A percentile compares a stretch with the other conserved stretches of the same genome.
phyloP scores from a whole-genome alignment of 92 coral and sea anemone genomes.

The Phenganax subtilis region DNA sequence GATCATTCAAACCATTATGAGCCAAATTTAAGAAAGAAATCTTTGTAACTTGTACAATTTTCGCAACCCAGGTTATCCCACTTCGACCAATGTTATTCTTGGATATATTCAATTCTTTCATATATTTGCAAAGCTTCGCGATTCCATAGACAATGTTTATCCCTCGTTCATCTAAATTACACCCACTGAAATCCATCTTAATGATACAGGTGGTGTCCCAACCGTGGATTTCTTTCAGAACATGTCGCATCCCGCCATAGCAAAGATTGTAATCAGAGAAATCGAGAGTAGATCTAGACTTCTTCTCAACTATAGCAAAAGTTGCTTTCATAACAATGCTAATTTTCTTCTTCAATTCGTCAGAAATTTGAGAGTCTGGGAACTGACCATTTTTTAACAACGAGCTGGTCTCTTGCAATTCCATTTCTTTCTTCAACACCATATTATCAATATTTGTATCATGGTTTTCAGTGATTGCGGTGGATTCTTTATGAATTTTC shows the following conservation, averaged over 20 bases:
- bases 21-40: conserved; percentile 59
- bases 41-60: conserved; percentile 49
- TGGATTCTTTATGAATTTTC: background rate
- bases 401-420: background rate
- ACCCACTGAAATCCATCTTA: conserved; percentile 17
- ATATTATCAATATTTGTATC: no score
- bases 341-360: background rate
- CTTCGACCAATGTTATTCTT: conserved; percentile 54
- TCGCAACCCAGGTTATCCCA: conserved; percentile 53
- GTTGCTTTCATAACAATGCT: background rate
- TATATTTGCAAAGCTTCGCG: conserved; percentile 37
- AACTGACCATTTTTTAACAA: no score
- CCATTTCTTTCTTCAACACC: no score
- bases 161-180: conserved; percentile 41
- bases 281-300: conserved; percentile 32
- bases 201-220: background rate
- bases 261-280: conserved; percentile 63
- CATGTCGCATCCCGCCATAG: conserved; percentile 45
- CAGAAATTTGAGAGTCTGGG: background rate
- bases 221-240: background rate
- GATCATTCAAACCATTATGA: conserved; percentile 61
- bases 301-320: background rate
- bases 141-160: conserved; percentile 61
- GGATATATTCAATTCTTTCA: conserved; percentile 66
- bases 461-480: no score